phyloP scores from a whole-genome alignment of 2,888 invertebrate genomes.

The Dynastes tityus region DNA sequence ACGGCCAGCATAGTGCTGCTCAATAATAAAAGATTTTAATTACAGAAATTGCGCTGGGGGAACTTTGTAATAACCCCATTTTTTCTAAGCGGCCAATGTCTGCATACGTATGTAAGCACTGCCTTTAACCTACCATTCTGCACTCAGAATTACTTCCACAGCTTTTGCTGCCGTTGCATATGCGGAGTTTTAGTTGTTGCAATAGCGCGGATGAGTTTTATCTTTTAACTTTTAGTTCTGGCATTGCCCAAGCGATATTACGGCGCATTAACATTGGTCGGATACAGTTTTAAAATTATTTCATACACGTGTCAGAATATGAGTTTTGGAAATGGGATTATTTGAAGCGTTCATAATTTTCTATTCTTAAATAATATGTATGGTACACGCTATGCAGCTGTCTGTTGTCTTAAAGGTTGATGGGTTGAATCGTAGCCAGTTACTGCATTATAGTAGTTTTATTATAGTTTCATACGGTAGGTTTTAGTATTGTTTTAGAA shows the following conservation, averaged over 20 bases:
- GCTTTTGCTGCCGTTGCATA: neutral
- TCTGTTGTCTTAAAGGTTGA: too few relatives aligned
- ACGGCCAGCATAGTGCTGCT: neutral
- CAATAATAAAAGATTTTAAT: conserved; percentile 10
- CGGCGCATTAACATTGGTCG: neutral
- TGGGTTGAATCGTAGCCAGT: too few relatives aligned
- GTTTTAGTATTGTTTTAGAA: too few relatives aligned
- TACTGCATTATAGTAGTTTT: too few relatives aligned
- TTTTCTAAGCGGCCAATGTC: neutral
- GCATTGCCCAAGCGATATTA: neutral
- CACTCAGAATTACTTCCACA: too few relatives aligned
- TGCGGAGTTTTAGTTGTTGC: conserved; percentile 9
- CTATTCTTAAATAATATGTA: too few relatives aligned
- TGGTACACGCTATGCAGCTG: too few relatives aligned
- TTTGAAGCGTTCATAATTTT: too few relatives aligned
- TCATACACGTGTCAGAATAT: neutral
- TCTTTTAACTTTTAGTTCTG: conserved; percentile 8
- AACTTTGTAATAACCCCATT: neutral
- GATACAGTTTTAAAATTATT: neutral
- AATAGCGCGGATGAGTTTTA: conserved; percentile 12
- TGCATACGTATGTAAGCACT: neutral
- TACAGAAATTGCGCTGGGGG: neutral
- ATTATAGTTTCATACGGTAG: too few relatives aligned
- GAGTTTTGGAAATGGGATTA: neutral
- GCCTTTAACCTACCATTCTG: too few relatives aligned